Percentiles rank a stretch among this genome's conserved stretches.
Evolutionary conservation across 2,888 invertebrate species (phyloP).

Genomic region (Mythimna loreyi): DNA sequence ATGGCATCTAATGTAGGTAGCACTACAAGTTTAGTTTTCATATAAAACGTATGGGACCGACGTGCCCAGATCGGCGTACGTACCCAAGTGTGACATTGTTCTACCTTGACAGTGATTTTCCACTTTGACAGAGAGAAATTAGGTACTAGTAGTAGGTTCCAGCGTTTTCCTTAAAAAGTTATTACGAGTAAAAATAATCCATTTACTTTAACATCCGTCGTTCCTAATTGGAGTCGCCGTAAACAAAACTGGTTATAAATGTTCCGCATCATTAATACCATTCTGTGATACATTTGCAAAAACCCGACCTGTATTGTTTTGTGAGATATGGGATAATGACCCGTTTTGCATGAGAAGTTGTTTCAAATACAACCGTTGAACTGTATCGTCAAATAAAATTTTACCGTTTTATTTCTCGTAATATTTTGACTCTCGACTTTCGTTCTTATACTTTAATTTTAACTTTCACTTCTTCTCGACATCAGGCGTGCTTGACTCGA

Average conservation of each 20-base stretch:
- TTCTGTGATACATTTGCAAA: constrained; percentile 13
- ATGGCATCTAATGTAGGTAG: no score
- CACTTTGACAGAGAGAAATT: no score
- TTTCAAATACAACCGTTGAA: constrained; percentile 6
- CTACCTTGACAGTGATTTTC: no score
- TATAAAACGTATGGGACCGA: no score
- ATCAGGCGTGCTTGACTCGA: no score
- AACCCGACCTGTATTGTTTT: constrained; percentile 18
- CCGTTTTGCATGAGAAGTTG: constrained; percentile 29
- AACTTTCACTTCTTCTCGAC: no score
- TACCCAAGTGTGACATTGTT: no score
- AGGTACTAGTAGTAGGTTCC: no score
- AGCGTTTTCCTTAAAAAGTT: no score
- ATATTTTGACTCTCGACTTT: background rate
- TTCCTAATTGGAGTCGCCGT: constrained; percentile 23
- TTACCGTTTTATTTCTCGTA: background rate
- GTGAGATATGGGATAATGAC: constrained; percentile 26
- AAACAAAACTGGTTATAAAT: constrained; percentile 31
- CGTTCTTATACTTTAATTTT: background rate
- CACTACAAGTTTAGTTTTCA: no score
- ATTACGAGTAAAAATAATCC: background rate
- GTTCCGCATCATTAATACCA: constrained; percentile 22
- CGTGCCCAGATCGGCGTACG: no score
- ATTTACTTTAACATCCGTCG: background rate
- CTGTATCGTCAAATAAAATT: constrained; percentile 8